Percentiles rank a stretch among this genome's conserved stretches.
phyloP scores from a whole-genome alignment of 2,797 vertebrate genomes.

The Leptatherina wallacei region DNA sequence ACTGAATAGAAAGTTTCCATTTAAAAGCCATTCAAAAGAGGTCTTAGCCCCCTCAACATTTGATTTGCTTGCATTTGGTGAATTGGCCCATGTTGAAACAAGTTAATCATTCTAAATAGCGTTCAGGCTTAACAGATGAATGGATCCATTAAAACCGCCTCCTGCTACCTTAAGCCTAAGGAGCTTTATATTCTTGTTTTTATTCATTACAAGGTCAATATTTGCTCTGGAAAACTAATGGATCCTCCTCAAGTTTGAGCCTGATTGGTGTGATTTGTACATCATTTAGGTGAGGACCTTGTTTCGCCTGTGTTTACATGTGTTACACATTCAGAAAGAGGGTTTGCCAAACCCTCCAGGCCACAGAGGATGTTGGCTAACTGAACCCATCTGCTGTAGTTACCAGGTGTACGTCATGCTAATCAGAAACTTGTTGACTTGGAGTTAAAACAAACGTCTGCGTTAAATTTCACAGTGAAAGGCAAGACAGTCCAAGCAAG shows the following conservation, averaged over 20 bases:
- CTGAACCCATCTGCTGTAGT: constrained; percentile 55
- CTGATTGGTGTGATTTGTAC: constrained; percentile 42
- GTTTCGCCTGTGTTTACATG: constrained; percentile 62
- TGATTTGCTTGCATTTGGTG: constrained; percentile 2
- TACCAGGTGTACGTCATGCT: constrained; percentile 25
- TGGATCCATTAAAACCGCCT: background rate
- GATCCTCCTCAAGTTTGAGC: constrained; percentile 19
- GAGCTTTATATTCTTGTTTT: constrained; percentile 2
- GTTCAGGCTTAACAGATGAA: background rate
- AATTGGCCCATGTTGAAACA: background rate
- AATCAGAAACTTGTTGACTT: constrained; percentile 41
- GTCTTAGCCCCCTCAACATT: constrained; percentile 8
- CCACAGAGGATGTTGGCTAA: constrained; percentile 63
- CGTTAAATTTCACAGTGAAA: constrained; percentile 9
- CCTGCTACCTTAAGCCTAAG: background rate
- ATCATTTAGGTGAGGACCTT: constrained; percentile 34
- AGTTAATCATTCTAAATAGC: background rate
- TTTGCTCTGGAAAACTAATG: constrained; percentile 5
- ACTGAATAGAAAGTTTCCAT: constrained; percentile 26
- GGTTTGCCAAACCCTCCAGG: constrained; percentile 51
- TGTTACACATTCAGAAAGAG: constrained; percentile 57
- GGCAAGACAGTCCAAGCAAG: background rate
- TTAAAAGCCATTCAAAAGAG: constrained; percentile 15
- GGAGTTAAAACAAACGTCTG: constrained; percentile 24
- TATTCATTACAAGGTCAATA: background rate